These are phyloP conservation scores for Dromaius novaehollandiae DNA, from an alignment of 2,113 vertebrate genomes.

Conservation along the genomic window DNA sequence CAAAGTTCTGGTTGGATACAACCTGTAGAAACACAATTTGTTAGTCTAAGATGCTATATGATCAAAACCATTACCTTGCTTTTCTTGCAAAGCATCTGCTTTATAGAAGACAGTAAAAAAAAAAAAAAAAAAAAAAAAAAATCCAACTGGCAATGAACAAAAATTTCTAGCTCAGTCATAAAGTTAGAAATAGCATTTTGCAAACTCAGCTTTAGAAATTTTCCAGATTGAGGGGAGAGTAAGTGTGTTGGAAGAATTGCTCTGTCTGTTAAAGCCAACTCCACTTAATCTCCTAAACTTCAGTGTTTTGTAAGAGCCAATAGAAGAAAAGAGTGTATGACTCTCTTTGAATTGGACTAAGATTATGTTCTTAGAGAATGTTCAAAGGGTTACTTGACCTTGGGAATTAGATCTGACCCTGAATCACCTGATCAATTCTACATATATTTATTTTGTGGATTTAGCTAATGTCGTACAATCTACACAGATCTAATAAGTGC, in stretches of 20 bases:
- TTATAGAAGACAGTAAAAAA: background rate
- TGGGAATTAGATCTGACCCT: slow-evolving; percentile 71
- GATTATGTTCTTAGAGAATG: slow-evolving; percentile 68
- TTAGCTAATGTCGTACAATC: slow-evolving; percentile 56
- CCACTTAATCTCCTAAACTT: slow-evolving; percentile 71
- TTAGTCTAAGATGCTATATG: background rate
- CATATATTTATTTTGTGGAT: slow-evolving; percentile 64
- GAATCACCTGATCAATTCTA: slow-evolving; percentile 70
- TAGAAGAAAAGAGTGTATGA: slow-evolving; percentile 51
- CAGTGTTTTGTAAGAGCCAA: slow-evolving; percentile 61
- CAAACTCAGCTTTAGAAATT: slow-evolving; percentile 29
- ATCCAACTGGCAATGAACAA: background rate
- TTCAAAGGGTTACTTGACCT: slow-evolving; percentile 77
- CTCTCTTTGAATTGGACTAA: slow-evolving; percentile 64
- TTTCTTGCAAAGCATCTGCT: background rate
- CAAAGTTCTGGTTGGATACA: background rate
- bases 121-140: too few relatives aligned
- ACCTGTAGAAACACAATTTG: background rate
- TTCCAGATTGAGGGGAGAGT: slow-evolving; percentile 45
- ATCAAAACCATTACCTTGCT: background rate
- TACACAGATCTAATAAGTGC: slow-evolving; percentile 35
- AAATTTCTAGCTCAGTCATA: background rate
- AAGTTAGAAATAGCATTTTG: slow-evolving; percentile 56
- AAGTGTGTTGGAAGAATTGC: slow-evolving; percentile 58
- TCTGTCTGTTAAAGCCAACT: slow-evolving; percentile 59